These are phyloP conservation scores for Zosterops borbonicus DNA, from an alignment of 2,113 vertebrate genomes.

Conservation along the genomic window DNA sequence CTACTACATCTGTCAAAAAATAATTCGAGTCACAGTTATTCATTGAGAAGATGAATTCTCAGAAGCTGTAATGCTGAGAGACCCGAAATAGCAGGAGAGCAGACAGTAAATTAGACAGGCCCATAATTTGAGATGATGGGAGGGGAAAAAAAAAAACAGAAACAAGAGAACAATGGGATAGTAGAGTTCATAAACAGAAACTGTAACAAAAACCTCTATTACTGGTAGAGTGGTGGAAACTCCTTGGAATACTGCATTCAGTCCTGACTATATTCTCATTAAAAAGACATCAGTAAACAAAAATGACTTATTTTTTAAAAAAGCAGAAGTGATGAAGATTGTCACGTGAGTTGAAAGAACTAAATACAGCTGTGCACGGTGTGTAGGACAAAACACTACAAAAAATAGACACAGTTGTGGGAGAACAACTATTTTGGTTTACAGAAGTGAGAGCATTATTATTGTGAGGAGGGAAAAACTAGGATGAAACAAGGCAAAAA, in stretches of 20 bases:
- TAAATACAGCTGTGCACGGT: background rate
- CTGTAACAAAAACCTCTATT: background rate
- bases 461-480: background rate
- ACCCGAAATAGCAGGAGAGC: background rate
- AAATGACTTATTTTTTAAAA: background rate
- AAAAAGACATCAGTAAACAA: background rate
- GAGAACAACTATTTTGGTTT: background rate
- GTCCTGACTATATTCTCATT: background rate
- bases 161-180: constrained; percentile 1
- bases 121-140: background rate
- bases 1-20: background rate
- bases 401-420: background rate
- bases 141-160: background rate
- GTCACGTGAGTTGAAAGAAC: background rate
- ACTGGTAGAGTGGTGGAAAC: background rate
- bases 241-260: background rate
- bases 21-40: background rate
- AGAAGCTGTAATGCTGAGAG: background rate
- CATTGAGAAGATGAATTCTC: background rate
- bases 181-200: background rate
- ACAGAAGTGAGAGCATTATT: background rate
- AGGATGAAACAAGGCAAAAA: background rate
- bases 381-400: background rate
- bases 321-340: background rate
- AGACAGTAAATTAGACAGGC: background rate